Evolutionary conservation across 2,113 vertebrate species (phyloP), one percentile per base, ranked within the genome.

Genomic region (Chaetodon trifascialis): DNA sequence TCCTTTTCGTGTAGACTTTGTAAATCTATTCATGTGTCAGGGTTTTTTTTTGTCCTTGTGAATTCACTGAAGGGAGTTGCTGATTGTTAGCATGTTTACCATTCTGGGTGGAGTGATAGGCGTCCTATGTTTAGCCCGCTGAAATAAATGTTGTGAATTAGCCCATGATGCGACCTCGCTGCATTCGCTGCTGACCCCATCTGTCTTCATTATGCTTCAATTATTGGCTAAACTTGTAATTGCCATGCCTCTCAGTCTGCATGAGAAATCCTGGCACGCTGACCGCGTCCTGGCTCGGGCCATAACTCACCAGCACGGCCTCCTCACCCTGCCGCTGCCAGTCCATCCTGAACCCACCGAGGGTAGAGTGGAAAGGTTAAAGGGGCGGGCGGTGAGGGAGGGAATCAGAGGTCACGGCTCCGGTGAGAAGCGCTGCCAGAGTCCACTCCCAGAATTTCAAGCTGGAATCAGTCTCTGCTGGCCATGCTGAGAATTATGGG

Each of bases 401-500:
- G 82, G 72, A 76, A 56, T 63, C 65, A 56, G 76, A 85, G 92
- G 89, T 93, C 91, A 65, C 1, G 40, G 89, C 87, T 72, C 66
- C 62, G 84, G 76, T 93, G 91, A 69, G 80, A 89, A 88, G 75
- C 82, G 19, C 72, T 52, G 80, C 91, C 47, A 0, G 59, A 75
- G 87, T 54, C 85, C 82, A 80, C 88, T 89, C 87, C 89, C 2
- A n/a, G 79, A 90, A 94, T 93, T 92, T 84, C 77, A 81, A 86
- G 83, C 87, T 92, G 90, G 92, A 86, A 84, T 85, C 92, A 74
- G 83, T 80, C 80, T 88, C 88, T 90, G 64, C 67, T 72, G 85
- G 87, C 93, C 84, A 88, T 70, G 88, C 90, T 62, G 94, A 89
- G 93, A 92, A 94, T 94, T 93, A 91, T 89, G 86, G 91, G 91